These are phyloP conservation scores for Corythaixoides concolor DNA, from an alignment of 2,113 vertebrate species.

Conservation along the genomic window DNA sequence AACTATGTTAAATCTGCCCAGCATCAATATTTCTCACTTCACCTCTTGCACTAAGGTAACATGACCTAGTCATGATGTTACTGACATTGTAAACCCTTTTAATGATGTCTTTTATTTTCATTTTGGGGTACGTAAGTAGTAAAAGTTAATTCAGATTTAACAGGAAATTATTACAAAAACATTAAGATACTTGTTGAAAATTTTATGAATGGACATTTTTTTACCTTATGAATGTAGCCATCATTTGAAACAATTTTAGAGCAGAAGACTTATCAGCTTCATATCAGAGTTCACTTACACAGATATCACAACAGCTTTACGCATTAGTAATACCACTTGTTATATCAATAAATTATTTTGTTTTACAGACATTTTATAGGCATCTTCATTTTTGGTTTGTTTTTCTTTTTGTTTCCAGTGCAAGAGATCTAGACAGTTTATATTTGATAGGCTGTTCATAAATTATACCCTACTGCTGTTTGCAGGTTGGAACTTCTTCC, in stretches of 20 bases:
- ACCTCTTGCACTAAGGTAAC: background rate
- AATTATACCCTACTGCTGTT: conserved; percentile 55
- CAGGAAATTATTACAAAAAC: background rate
- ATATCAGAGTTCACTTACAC: background rate
- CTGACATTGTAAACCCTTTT: background rate
- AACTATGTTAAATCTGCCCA: background rate
- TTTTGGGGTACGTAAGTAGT: background rate
- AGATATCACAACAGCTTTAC: background rate
- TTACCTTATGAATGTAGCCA: background rate
- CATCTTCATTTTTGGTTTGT: background rate
- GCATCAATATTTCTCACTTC: background rate
- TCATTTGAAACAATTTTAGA: background rate
- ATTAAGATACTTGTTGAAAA: background rate
- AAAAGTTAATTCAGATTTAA: background rate
- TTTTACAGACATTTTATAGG: background rate
- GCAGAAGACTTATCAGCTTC: background rate
- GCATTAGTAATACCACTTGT: background rate
- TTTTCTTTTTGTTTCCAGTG: background rate
- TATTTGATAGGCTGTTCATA: conserved; percentile 37
- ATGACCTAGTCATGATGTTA: background rate
- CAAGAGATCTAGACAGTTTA: conserved; percentile 32
- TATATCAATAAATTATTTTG: background rate
- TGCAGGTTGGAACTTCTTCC: conserved; percentile 63
- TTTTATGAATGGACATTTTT: background rate
- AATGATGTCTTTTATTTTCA: background rate